phyloP scores from a whole-genome alignment of 2,888 invertebrate genomes.

The Sinopyrophorus schimmeli region DNA sequence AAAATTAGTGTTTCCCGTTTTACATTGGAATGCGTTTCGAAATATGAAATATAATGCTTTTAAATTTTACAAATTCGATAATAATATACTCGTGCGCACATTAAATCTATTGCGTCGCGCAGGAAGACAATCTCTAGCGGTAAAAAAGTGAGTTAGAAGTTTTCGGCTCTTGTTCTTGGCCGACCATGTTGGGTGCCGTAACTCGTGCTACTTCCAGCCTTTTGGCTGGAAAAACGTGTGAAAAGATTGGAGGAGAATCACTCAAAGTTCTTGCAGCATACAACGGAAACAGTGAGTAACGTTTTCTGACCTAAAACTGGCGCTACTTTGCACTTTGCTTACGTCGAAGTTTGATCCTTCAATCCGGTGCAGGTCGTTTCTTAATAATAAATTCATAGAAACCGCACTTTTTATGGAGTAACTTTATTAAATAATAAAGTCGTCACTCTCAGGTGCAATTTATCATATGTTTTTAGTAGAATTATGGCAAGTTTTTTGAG shows the following conservation, averaged over 20 bases:
- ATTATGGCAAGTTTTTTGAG: slow-evolving; percentile 24
- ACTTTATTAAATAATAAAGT: too few species aligned
- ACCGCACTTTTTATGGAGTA: too few species aligned
- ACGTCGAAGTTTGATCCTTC: slow-evolving; percentile 7
- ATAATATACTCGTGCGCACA: slow-evolving; percentile 15
- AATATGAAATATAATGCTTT: too few species aligned
- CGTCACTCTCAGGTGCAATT: too few species aligned
- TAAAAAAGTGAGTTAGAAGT: slow-evolving; percentile 23
- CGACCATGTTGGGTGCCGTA: slow-evolving; percentile 65
- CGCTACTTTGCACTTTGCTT: background rate
- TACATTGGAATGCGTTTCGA: too few species aligned
- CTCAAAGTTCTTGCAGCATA: slow-evolving; percentile 59
- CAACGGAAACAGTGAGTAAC: slow-evolving; percentile 52
- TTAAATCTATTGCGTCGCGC: slow-evolving; percentile 12
- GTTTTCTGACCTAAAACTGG: background rate
- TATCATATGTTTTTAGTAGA: too few species aligned
- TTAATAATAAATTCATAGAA: too few species aligned
- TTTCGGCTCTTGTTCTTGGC: slow-evolving; percentile 26
- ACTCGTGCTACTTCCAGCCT: slow-evolving; percentile 64
- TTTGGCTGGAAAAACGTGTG: slow-evolving; percentile 63
- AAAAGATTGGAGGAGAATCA: slow-evolving; percentile 64
- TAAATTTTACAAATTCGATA: too few species aligned
- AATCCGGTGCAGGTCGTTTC: slow-evolving; percentile 12
- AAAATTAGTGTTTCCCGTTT: too few species aligned
- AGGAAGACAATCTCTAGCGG: slow-evolving; percentile 29